Percentiles rank a stretch among this genome's conserved stretches.
phyloP scores from a whole-genome alignment of 2,888 invertebrate genomes.

The Gymnocheta viridis region DNA sequence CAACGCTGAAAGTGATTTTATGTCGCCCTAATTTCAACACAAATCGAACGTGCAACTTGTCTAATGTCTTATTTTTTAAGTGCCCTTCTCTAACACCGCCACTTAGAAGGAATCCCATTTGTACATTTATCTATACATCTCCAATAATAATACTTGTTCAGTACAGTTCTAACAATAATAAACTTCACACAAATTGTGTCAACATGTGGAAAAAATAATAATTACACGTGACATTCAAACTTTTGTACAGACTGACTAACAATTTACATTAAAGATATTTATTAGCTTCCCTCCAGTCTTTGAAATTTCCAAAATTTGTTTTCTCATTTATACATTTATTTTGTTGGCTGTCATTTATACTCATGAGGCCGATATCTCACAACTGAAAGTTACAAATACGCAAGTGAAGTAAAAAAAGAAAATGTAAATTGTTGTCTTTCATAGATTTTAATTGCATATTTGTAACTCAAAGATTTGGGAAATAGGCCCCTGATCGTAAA shows the following conservation, averaged over 20 bases:
- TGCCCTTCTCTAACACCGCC: conserved; percentile 23
- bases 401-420: too few relatives aligned
- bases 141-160: neutral
- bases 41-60: conserved; percentile 60
- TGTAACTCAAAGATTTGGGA: too few relatives aligned
- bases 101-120: neutral
- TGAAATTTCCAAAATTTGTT: too few relatives aligned
- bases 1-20: conserved; percentile 33
- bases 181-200: conserved; percentile 59
- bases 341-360: too few relatives aligned
- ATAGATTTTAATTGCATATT: too few relatives aligned
- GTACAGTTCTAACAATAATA: conserved; percentile 33
- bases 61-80: conserved; percentile 22
- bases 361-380: too few relatives aligned
- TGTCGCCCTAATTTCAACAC: conserved; percentile 60
- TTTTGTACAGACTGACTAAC: neutral
- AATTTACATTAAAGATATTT: conserved; percentile 12
- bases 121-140: neutral
- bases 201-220: conserved; percentile 66
- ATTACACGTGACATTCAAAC: conserved; percentile 62
- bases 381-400: too few relatives aligned
- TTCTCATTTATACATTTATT: conserved; percentile 28
- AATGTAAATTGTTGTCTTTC: too few relatives aligned
- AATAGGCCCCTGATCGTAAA: too few relatives aligned
- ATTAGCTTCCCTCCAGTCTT: neutral